Evolutionary conservation across 2,888 invertebrate genomes (phyloP).

Genomic region (Sinohyriopsis cumingii): DNA sequence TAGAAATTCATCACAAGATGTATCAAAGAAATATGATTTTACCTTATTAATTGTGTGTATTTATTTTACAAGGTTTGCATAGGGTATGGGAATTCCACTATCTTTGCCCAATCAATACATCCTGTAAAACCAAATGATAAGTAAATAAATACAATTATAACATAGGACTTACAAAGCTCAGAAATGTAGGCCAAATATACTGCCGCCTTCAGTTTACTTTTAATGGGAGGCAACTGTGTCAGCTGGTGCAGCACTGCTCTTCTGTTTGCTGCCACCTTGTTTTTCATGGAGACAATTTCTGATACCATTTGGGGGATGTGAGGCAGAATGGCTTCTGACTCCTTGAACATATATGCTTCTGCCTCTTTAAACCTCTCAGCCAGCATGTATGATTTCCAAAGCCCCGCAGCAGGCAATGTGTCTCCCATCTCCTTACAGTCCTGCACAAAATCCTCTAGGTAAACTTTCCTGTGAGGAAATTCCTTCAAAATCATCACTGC

Average conservation of each 20-base stretch:
- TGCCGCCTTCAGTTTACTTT: constrained; percentile 11
- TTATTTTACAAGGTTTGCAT: too few species aligned
- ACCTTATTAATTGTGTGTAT: too few species aligned
- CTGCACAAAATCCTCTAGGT: constrained; percentile 30
- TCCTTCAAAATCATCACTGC: constrained; percentile 32
- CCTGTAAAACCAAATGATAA: too few species aligned
- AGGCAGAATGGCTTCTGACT: constrained; percentile 22
- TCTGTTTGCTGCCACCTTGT: constrained; percentile 20
- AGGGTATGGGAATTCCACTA: too few species aligned
- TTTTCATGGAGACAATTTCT: constrained; percentile 15
- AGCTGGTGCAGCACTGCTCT: constrained; percentile 13
- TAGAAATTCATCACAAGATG: too few species aligned
- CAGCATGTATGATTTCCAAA: constrained; percentile 43
- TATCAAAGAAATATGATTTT: too few species aligned
- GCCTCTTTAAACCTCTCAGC: constrained; percentile 35
- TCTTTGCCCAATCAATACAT: too few species aligned
- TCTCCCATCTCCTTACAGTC: constrained; percentile 22
- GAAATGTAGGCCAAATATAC: constrained; percentile 12
- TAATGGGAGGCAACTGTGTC: constrained; percentile 9
- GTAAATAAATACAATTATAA: too few species aligned
- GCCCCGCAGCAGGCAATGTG: constrained; percentile 17
- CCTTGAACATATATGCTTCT: constrained; percentile 14
- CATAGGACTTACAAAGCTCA: constrained; percentile 17
- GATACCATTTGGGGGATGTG: constrained; percentile 29
- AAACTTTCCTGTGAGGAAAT: constrained; percentile 25